phyloP scores from a whole-genome alignment of 2,888 invertebrate species.

The Laothoe populi region DNA sequence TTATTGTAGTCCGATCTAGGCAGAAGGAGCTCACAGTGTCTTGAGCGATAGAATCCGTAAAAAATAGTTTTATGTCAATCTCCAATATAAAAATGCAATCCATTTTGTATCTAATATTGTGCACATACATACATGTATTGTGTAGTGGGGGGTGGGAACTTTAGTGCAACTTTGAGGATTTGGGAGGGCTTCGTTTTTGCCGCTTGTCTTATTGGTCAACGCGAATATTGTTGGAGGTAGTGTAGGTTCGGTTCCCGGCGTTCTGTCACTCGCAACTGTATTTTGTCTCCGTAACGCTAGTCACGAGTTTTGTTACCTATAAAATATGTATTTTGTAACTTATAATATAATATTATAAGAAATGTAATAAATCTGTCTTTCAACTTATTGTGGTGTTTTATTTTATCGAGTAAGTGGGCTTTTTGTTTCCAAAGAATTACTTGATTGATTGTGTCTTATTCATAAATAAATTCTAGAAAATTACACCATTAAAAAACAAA shows the following conservation, averaged over 20 bases:
- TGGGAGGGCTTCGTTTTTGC: too few relatives aligned
- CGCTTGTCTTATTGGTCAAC: not conserved
- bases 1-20: too few relatives aligned
- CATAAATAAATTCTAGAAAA: too few relatives aligned
- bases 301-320: constrained; percentile 84
- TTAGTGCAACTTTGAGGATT: too few relatives aligned
- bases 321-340: constrained; percentile 83
- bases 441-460: too few relatives aligned
- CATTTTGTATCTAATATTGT: too few relatives aligned
- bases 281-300: constrained; percentile 74
- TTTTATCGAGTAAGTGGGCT: constrained; percentile 27
- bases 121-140: too few relatives aligned
- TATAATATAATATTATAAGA: constrained; percentile 73
- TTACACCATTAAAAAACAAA: constrained; percentile 32
- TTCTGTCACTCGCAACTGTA: constrained; percentile 39
- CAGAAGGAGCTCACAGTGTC: too few relatives aligned
- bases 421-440: not conserved
- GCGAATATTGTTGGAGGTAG: constrained; percentile 2
- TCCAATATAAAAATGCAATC: too few relatives aligned
- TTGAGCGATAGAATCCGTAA: too few relatives aligned
- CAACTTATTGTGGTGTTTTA: constrained; percentile 44
- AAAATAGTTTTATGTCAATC: too few relatives aligned
- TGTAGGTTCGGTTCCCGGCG: not conserved
- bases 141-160: too few relatives aligned
- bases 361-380: constrained; percentile 78